These are phyloP conservation scores for Paramormyrops hopkinsi DNA, from an alignment of 2,797 vertebrate species.

Conservation along the genomic window DNA sequence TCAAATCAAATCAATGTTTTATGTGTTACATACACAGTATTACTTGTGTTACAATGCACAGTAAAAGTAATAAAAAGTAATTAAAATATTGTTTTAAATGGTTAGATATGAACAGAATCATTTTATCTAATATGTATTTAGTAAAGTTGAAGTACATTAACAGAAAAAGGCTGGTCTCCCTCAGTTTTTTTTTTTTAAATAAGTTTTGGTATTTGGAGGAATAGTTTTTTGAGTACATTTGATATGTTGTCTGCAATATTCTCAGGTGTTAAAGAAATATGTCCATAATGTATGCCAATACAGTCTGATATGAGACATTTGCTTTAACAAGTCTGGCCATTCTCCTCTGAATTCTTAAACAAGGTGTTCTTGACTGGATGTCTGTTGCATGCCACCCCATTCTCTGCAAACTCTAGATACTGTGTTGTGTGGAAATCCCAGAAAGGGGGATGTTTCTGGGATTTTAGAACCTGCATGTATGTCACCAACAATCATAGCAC, in stretches of 20 bases:
- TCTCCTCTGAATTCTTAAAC: background rate
- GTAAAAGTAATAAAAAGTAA: background rate
- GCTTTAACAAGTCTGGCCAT: background rate
- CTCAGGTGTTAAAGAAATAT: background rate
- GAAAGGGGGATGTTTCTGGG: background rate
- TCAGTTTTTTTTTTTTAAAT: background rate
- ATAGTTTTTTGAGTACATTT: background rate
- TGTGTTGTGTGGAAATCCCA: background rate
- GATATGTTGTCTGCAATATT: background rate
- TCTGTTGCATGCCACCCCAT: background rate
- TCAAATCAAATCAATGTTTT: background rate
- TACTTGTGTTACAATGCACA: background rate
- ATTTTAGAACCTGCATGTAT: background rate
- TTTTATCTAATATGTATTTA: background rate
- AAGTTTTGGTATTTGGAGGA: background rate
- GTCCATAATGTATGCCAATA: background rate
- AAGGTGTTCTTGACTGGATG: background rate
- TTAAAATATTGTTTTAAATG: background rate
- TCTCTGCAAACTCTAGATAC: background rate
- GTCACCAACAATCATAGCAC: background rate
- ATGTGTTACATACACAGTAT: background rate
- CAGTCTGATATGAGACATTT: background rate
- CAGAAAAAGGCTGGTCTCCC: background rate
- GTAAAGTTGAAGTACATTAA: background rate
- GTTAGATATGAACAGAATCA: background rate